These are phyloP conservation scores for Chrysolina haemoptera DNA, from an alignment of 2,888 invertebrate genomes.

Conservation along the genomic window DNA sequence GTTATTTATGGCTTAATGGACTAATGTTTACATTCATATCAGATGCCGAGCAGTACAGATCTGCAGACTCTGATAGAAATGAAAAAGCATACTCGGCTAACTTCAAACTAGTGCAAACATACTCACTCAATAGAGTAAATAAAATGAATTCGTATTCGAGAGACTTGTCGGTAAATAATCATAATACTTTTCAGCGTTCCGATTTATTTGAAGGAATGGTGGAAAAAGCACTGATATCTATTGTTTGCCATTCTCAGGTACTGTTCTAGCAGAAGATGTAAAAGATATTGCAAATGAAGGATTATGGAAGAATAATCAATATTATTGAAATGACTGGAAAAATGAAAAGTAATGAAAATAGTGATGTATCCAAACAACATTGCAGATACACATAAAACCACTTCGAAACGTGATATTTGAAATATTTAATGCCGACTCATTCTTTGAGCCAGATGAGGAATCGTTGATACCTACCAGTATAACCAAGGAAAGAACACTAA, in stretches of 20 bases:
- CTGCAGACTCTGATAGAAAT: constrained; percentile 51
- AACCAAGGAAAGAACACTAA: too few species aligned
- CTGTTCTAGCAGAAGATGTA: too few species aligned
- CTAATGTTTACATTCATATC: constrained; percentile 64
- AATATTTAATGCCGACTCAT: too few species aligned
- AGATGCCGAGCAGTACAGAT: constrained; percentile 57
- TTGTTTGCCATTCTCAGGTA: not conserved
- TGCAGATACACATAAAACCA: too few species aligned
- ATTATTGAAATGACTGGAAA: too few species aligned
- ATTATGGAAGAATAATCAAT: too few species aligned
- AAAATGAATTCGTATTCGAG: constrained; percentile 51
- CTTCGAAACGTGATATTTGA: too few species aligned
- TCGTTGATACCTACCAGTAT: too few species aligned
- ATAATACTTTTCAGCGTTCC: constrained; percentile 41
- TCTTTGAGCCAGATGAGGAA: too few species aligned
- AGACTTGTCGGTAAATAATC: constrained; percentile 48
- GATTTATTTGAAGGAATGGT: constrained; percentile 45
- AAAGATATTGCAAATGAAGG: too few species aligned
- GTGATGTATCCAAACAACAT: too few species aligned
- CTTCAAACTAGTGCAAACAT: constrained; percentile 53
- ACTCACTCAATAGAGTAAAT: constrained; percentile 57
- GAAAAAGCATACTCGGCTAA: constrained; percentile 54
- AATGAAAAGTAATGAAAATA: too few species aligned
- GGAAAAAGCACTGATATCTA: constrained; percentile 19
- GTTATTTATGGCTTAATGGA: constrained; percentile 60